Evolutionary conservation across 2,888 invertebrate species (phyloP), one percentile per base, ranked within the genome.

Genomic region (Byasa hedistus): DNA sequence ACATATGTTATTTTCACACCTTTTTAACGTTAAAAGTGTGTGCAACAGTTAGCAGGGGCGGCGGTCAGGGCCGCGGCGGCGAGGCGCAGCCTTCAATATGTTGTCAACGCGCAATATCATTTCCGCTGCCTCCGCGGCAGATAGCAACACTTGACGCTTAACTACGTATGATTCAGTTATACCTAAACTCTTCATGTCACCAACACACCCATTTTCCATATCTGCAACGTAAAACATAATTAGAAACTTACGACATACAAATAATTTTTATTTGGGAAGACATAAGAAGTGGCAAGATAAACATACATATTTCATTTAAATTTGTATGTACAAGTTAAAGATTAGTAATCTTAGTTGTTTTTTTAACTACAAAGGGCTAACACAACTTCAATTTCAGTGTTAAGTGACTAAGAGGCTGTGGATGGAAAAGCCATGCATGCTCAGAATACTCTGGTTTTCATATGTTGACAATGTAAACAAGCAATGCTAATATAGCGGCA

Each of bases 51-150:
- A 97, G 92, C 97, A 96, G 65, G 94, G 95, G 74, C 97, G 96
- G 78, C 96, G 94, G 85, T 99, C 99, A 69, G 96, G 96, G 0
- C 94, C 95, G 70, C 99, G 95, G 79, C 94, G 95, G 72, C 98
- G 94, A 12, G 98, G 98, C 39, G 98, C 98, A 15, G 98, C 94
- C 85, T 95, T 97, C 70, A 99, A 95, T 74, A 99, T 99, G 88
- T 98, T 96, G 87, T 99, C 99, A 0, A 99, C 99, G 65, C 99
- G 95, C 23, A 99, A 93, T 77, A 99, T 99, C 97, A 99, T 98
- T 91, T 99, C 99, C 0, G 99, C 99, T 0, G 99, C 99, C 87
- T 99, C 99, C 0, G 98, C 91, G 0, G 99, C 99, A 10, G 98
- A 98, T 69, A 98, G 81, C 64, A 99, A 90, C 60, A 99, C 98